A percentile compares a stretch with the other conserved stretches of the same genome.
phyloP scores from a whole-genome alignment of 2,113 vertebrate genomes.

The Pseudorasbora parva region DNA sequence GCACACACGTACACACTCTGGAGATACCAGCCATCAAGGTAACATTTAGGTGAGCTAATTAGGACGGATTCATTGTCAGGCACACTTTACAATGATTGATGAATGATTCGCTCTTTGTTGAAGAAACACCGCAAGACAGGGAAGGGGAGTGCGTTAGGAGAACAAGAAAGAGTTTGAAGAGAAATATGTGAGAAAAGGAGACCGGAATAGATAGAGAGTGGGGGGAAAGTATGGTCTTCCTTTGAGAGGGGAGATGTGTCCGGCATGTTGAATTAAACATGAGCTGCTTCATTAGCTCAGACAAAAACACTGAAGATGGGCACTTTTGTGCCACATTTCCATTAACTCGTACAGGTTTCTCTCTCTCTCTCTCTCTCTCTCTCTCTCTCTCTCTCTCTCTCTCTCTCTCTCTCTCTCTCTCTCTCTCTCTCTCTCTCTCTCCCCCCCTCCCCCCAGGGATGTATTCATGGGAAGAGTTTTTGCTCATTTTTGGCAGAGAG shows the following conservation, averaged over 20 bases:
- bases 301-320: constrained; percentile 73
- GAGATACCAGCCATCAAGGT: constrained; percentile 72
- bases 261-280: constrained; percentile 84
- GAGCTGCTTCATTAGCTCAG: constrained; percentile 74
- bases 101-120: constrained; percentile 80
- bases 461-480: constrained; percentile 21
- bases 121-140: constrained; percentile 51
- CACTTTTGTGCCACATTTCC: constrained; percentile 56
- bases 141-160: constrained; percentile 47
- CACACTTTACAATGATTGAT: constrained; percentile 83
- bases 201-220: constrained; percentile 66
- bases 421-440: constrained; percentile 42
- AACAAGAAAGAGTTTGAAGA: constrained; percentile 50
- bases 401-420: constrained; percentile 20
- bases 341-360: constrained; percentile 58
- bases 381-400: constrained; percentile 40
- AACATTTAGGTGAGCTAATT: constrained; percentile 77
- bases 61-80: constrained; percentile 80
- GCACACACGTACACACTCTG: constrained; percentile 62
- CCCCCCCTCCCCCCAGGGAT: no score
- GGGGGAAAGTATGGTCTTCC: constrained; percentile 57
- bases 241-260: constrained; percentile 66
- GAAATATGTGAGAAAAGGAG: constrained; percentile 61
- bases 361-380: constrained; percentile 34
- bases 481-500: neutral